A percentile compares a stretch with the other conserved stretches of the same genome.
Evolutionary conservation across 2,888 invertebrate genomes (phyloP).

Genomic region (Mayetiola destructor): DNA sequence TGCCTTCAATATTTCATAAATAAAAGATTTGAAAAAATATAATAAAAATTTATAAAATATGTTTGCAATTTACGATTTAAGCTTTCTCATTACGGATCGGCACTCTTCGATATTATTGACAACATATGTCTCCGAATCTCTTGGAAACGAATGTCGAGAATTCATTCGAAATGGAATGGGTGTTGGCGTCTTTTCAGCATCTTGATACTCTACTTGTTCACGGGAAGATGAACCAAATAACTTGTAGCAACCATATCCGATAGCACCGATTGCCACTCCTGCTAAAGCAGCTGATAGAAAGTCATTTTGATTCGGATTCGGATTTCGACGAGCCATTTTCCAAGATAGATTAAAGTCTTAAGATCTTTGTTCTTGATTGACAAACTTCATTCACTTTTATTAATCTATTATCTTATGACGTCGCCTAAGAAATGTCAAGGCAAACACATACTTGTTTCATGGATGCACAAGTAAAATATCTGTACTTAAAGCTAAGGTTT

Average conservation of each 20-base stretch:
- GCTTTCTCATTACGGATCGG: conserved; percentile 23
- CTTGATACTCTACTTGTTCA: neutral
- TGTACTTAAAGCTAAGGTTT: too few species aligned
- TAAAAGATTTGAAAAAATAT: conserved; percentile 7
- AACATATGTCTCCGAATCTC: conserved; percentile 27
- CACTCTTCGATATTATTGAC: conserved; percentile 28
- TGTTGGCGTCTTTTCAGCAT: neutral
- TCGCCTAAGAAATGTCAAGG: too few species aligned
- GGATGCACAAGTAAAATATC: too few species aligned
- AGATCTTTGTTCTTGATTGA: too few species aligned
- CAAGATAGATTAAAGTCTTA: too few species aligned
- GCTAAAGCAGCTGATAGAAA: neutral
- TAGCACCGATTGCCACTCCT: neutral
- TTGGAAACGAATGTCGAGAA: conserved; percentile 16
- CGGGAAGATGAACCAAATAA: neutral
- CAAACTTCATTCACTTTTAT: too few species aligned
- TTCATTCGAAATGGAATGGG: neutral
- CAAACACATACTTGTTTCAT: too few species aligned
- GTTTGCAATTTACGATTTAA: conserved; percentile 28
- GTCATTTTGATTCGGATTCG: neutral
- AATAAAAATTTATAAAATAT: neutral
- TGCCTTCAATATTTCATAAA: conserved; percentile 22
- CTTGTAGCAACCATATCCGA: neutral
- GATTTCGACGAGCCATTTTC: neutral
- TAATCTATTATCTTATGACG: too few species aligned